These are phyloP conservation scores for Thaumetopoea pityocampa DNA, from an alignment of 1,140 invertebrate genomes.

Conservation along the genomic window DNA sequence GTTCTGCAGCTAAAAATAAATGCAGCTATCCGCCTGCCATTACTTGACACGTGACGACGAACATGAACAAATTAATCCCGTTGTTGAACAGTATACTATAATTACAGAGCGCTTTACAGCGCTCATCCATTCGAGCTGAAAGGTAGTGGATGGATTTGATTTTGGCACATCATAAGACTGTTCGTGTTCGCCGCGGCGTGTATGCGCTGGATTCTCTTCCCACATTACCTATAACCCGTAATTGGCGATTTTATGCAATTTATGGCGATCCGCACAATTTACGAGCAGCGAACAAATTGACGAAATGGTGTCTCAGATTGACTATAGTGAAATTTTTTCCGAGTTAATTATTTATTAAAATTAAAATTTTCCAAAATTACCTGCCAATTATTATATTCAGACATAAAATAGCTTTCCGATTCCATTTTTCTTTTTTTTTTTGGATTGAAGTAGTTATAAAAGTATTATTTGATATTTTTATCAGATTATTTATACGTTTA, in stretches of 20 bases:
- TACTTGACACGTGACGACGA: conserved; percentile 19
- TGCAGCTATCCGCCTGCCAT: conserved; percentile 11
- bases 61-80: conserved; percentile 23
- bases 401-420: conserved; percentile 13
- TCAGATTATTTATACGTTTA: too few relatives aligned
- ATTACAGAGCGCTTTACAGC: conserved; percentile 17
- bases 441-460: too few relatives aligned
- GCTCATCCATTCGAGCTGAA: conserved; percentile 20
- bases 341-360: conserved; percentile 68
- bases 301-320: conserved; percentile 35
- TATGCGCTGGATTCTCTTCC: conserved; percentile 27
- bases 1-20: conserved; percentile 8
- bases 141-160: conserved; percentile 28
- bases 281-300: conserved; percentile 65
- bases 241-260: conserved; percentile 68
- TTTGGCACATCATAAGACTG: conserved; percentile 30
- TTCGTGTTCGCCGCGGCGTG: conserved; percentile 4
- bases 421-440: conserved; percentile 1
- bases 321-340: conserved; percentile 41
- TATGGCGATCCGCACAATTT: conserved; percentile 66
- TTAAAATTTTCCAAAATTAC: conserved; percentile 64
- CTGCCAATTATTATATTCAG: conserved; percentile 54
- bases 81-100: conserved; percentile 20
- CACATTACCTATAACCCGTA: conserved; percentile 58
- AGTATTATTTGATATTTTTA: too few relatives aligned